Percentiles rank a stretch among this genome's conserved stretches.
These are phyloP conservation scores for Phaedon cochleariae DNA, from an alignment of 2,888 invertebrate species.

Conservation along the genomic window DNA sequence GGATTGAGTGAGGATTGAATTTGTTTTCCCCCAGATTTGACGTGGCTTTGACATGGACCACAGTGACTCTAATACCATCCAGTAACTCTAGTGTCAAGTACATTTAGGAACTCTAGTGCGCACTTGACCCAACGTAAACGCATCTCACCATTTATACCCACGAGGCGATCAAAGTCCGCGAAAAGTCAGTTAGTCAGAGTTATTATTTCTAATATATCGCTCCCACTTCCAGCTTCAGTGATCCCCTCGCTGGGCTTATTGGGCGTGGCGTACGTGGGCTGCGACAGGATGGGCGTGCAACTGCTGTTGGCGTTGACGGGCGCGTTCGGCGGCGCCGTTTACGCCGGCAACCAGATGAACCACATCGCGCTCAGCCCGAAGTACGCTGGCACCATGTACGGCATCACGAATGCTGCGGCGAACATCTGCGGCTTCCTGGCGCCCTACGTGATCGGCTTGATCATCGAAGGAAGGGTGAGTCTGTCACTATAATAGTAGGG, in stretches of 20 bases:
- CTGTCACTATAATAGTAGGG: neutral
- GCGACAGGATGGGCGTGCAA: conserved; percentile 75
- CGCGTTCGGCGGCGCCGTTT: conserved; percentile 79
- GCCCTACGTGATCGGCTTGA: conserved; percentile 78
- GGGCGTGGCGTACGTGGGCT: conserved; percentile 82
- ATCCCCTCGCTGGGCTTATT: conserved; percentile 78
- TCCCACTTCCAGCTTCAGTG: conserved; percentile 66
- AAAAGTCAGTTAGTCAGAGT: no score
- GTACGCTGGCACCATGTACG: conserved; percentile 86
- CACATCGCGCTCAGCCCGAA: conserved; percentile 83
- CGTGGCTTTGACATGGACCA: no score
- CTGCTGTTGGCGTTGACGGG: conserved; percentile 76
- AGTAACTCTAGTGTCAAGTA: no score
- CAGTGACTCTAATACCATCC: no score
- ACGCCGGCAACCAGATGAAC: conserved; percentile 86
- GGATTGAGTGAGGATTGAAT: no score
- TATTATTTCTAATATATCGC: neutral
- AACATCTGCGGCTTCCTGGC: conserved; percentile 86
- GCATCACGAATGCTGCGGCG: conserved; percentile 83
- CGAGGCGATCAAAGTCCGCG: no score
- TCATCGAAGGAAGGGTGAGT: conserved; percentile 74
- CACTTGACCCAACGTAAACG: no score
- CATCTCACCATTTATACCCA: no score
- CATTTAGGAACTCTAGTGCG: no score
- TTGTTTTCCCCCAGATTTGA: no score